phyloP scores from a whole-genome alignment of 2,797 vertebrate genomes.

The Amblyopsis hoosieri region DNA sequence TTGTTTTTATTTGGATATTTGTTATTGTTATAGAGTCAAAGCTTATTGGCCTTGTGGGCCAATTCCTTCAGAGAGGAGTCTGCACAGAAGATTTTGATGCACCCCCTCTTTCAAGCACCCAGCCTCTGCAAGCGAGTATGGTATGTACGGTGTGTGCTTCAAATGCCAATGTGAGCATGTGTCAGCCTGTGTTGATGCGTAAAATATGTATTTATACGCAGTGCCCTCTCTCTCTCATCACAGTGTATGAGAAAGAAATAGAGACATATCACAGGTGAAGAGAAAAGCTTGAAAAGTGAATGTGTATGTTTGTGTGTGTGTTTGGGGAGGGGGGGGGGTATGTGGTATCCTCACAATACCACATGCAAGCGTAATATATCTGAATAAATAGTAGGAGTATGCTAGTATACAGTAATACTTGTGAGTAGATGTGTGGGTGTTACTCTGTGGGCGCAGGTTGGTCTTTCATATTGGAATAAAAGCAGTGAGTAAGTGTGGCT shows the following conservation, averaged over 20 bases:
- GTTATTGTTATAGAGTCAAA: constrained; percentile 7
- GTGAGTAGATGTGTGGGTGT: constrained; percentile 12
- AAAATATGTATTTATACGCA: background rate
- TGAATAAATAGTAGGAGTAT: background rate
- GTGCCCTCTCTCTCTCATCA: too few relatives aligned
- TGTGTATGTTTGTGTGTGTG: too few relatives aligned
- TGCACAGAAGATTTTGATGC: constrained; percentile 14
- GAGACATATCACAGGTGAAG: too few relatives aligned
- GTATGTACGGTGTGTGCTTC: background rate
- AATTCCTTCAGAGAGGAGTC: constrained; percentile 7
- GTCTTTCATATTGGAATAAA: constrained; percentile 21
- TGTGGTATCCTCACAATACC: too few relatives aligned
- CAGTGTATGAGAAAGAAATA: too few relatives aligned
- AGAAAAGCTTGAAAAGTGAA: too few relatives aligned
- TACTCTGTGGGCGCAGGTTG: background rate
- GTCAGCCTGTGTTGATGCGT: background rate
- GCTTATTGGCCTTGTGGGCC: constrained; percentile 15
- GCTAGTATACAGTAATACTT: background rate
- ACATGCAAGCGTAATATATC: background rate
- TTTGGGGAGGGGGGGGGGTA: too few relatives aligned
- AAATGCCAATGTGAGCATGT: constrained; percentile 18
- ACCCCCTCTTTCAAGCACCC: background rate
- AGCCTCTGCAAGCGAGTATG: too few relatives aligned
- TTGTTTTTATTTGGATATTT: constrained; percentile 11
- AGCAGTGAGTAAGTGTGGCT: constrained; percentile 21